Evolutionary conservation across 2,113 vertebrate species (phyloP).

Genomic region (Stercorarius parasiticus): DNA sequence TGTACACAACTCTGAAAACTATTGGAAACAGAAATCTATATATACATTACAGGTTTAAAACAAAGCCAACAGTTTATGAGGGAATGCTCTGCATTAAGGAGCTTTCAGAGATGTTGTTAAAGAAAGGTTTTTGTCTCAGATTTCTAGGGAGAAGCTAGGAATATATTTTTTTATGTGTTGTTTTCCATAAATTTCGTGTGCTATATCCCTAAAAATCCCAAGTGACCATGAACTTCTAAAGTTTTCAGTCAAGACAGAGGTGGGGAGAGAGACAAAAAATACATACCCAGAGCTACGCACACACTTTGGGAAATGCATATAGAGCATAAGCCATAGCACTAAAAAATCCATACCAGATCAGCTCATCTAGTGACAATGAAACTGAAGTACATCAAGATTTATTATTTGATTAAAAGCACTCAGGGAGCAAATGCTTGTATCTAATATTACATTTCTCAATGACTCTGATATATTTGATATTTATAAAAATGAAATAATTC

Average conservation of each 20-base stretch:
- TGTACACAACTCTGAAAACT: not conserved
- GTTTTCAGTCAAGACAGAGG: not conserved
- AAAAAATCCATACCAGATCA: not conserved
- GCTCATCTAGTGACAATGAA: not conserved
- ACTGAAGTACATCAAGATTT: not conserved
- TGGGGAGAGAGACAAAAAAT: not conserved
- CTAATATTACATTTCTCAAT: not conserved
- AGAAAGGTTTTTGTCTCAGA: not conserved
- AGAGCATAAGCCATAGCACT: not conserved
- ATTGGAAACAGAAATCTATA: slow-evolving; percentile 3
- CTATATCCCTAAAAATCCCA: not conserved
- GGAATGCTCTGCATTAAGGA: not conserved
- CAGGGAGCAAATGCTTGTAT: not conserved
- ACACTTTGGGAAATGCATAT: not conserved
- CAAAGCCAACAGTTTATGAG: not conserved
- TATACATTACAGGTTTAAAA: not conserved
- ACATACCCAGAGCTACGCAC: not conserved
- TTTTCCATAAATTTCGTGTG: not conserved
- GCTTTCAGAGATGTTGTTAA: not conserved
- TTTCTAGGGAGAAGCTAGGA: not conserved
- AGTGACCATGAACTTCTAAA: not conserved
- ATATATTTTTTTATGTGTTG: not conserved
- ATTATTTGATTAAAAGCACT: not conserved
- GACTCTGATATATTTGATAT: not conserved
- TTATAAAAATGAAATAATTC: not conserved